phyloP scores from a whole-genome alignment of 1,140 invertebrate genomes.

The Chrysoperla carnea region DNA sequence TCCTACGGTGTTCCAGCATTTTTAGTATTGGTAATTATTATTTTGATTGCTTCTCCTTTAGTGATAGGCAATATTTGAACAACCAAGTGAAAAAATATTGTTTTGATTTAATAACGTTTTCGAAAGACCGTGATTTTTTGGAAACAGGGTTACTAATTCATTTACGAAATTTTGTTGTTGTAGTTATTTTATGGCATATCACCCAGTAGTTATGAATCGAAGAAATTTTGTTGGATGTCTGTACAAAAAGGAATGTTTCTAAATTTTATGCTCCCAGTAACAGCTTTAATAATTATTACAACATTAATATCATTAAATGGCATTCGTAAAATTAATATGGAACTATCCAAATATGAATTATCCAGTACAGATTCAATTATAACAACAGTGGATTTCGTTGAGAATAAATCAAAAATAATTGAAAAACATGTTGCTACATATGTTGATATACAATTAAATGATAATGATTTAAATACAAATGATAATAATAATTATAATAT shows the following conservation, averaged over 20 bases:
- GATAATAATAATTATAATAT: too few species aligned
- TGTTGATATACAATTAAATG: background rate
- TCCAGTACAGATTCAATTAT: conserved; percentile 10
- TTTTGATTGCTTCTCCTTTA: background rate
- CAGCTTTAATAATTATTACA: conserved; percentile 39
- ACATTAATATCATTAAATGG: conserved; percentile 23
- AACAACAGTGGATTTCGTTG: background rate
- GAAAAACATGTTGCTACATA: background rate
- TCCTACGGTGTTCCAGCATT: conserved; percentile 34
- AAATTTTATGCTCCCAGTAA: conserved; percentile 50
- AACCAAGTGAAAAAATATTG: conserved; percentile 3
- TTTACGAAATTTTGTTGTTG: too few species aligned
- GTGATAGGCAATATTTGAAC: too few species aligned
- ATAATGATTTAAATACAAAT: background rate
- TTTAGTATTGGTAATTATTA: conserved; percentile 30
- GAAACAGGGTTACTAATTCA: too few species aligned
- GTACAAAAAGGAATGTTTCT: conserved; percentile 51
- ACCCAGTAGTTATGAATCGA: conserved; percentile 45
- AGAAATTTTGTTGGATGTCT: conserved; percentile 53
- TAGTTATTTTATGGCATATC: conserved; percentile 40
- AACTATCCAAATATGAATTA: conserved; percentile 18
- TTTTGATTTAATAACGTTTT: too few species aligned
- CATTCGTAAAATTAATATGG: conserved; percentile 20
- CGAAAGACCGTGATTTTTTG: too few species aligned
- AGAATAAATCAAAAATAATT: background rate